Percentiles rank a stretch among this genome's conserved stretches.
phyloP scores from a whole-genome alignment of 30 jellyfish, hydroid and myxozoan genomes.

The Aurelia aurita region DNA sequence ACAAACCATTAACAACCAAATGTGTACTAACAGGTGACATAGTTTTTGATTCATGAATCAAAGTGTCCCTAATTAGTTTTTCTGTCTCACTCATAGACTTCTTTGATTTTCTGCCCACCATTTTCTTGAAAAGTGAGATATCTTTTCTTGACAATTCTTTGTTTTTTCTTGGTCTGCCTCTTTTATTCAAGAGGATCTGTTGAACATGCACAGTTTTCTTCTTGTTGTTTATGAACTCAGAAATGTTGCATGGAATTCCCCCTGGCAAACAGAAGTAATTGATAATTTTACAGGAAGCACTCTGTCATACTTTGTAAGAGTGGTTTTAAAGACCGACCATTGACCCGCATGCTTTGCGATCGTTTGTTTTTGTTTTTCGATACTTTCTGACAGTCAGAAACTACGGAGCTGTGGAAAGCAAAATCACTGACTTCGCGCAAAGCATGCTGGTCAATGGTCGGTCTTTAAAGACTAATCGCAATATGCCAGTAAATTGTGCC shows the following conservation, averaged over 20 bases:
- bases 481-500: too few species aligned
- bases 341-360: too few species aligned
- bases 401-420: too few species aligned
- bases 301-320: too few species aligned
- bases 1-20: slow-evolving; percentile 73
- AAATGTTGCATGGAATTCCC: slow-evolving; percentile 83
- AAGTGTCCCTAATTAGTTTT: slow-evolving; percentile 81
- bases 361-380: too few species aligned
- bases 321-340: too few species aligned
- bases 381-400: too few species aligned
- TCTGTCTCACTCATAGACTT: slow-evolving; percentile 82
- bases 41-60: slow-evolving; percentile 90
- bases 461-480: too few species aligned
- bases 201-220: slow-evolving; percentile 75
- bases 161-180: slow-evolving; percentile 14
- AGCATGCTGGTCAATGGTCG: too few species aligned
- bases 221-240: slow-evolving; percentile 63
- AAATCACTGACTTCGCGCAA: too few species aligned
- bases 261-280: slow-evolving; percentile 43
- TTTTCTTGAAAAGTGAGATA: slow-evolving; percentile 4
- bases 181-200: slow-evolving; percentile 72
- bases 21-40: slow-evolving; percentile 63
- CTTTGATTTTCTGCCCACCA: slow-evolving; percentile 20
- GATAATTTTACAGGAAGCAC: too few species aligned
- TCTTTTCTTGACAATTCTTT: slow-evolving; percentile 3